phyloP scores from a whole-genome alignment of 2,888 invertebrate genomes.

The Liodrosophila aerea region DNA sequence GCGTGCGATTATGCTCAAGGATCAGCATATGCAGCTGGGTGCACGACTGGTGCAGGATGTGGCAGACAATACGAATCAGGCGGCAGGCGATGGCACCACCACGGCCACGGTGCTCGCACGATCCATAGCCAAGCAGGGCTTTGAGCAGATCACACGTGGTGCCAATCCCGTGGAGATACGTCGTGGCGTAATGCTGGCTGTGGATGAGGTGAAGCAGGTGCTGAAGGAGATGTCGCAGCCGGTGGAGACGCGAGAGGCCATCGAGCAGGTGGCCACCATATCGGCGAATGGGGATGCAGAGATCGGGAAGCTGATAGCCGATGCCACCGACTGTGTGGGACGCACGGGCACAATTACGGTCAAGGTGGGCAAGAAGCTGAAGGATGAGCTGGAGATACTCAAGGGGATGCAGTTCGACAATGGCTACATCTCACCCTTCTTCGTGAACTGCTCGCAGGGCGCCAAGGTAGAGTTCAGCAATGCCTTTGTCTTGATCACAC shows the following conservation, averaged over 20 bases:
- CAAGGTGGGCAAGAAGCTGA: slow-evolving; percentile 98
- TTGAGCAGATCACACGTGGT: slow-evolving; percentile 98
- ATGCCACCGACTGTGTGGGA: slow-evolving; percentile 98
- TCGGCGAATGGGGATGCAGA: slow-evolving; percentile 98
- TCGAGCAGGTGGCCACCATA: slow-evolving; percentile 99
- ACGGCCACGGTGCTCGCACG: slow-evolving; percentile 98
- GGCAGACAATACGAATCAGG: slow-evolving; percentile 99
- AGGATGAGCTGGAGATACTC: slow-evolving; percentile 96
- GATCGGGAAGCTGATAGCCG: slow-evolving; percentile 95
- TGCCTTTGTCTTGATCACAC: slow-evolving; percentile 94
- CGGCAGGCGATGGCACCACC: slow-evolving; percentile 99
- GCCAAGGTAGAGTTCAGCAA: slow-evolving; percentile 99
- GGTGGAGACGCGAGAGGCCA: slow-evolving; percentile 98
- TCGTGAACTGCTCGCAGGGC: slow-evolving; percentile 98
- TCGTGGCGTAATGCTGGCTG: slow-evolving; percentile 96
- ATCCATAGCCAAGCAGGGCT: slow-evolving; percentile 99
- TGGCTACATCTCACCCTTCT: slow-evolving; percentile 99
- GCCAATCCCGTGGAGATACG: slow-evolving; percentile 98
- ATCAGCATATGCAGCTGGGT: slow-evolving; percentile 99
- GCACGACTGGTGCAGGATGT: slow-evolving; percentile 99
- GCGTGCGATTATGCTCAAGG: slow-evolving; percentile 97
- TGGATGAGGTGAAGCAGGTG: slow-evolving; percentile 93
- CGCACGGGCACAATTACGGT: slow-evolving; percentile 99
- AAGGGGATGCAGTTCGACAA: slow-evolving; percentile 99
- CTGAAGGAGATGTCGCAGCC: slow-evolving; percentile 95